These are phyloP conservation scores for Gallirallus australis DNA, from an alignment of 2,797 vertebrate species.

Conservation along the genomic window DNA sequence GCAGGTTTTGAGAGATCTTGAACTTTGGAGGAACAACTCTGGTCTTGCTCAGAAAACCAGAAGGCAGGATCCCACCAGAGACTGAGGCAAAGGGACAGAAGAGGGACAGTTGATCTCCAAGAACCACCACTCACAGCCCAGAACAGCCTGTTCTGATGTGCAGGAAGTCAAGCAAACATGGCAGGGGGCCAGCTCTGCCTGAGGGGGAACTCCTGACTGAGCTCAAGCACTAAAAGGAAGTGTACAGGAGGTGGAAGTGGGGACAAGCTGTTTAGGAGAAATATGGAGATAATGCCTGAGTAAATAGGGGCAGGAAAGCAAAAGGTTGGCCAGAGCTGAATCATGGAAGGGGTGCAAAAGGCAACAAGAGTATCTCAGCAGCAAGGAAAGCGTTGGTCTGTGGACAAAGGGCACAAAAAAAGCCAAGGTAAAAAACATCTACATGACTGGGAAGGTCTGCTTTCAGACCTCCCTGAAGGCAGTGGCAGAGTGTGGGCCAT, in stretches of 20 bases:
- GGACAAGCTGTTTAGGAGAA: not conserved
- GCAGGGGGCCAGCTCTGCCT: not conserved
- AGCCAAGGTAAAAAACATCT: not conserved
- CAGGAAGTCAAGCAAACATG: slow-evolving; percentile 11
- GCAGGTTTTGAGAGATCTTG: not conserved
- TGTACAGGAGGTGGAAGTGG: not conserved
- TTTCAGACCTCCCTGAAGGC: not conserved
- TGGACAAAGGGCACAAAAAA: not conserved
- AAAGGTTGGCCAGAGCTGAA: not conserved
- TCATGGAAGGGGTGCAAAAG: not conserved
- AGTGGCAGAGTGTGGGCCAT: not conserved
- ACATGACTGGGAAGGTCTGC: not conserved
- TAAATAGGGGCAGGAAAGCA: not conserved
- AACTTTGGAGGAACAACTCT: not conserved
- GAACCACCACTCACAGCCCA: not conserved
- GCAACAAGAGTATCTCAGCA: not conserved
- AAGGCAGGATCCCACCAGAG: not conserved
- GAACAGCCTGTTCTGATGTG: not conserved
- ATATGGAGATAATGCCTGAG: not conserved
- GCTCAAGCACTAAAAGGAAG: slow-evolving; percentile 20
- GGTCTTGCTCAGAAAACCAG: not conserved
- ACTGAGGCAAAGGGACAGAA: not conserved
- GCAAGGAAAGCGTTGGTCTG: not conserved
- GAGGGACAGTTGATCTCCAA: not conserved
- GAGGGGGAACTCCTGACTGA: slow-evolving; percentile 48